Conservation (phyloP, 1,140 invertebrate species). For the Diploscapter pachys region DNA sequence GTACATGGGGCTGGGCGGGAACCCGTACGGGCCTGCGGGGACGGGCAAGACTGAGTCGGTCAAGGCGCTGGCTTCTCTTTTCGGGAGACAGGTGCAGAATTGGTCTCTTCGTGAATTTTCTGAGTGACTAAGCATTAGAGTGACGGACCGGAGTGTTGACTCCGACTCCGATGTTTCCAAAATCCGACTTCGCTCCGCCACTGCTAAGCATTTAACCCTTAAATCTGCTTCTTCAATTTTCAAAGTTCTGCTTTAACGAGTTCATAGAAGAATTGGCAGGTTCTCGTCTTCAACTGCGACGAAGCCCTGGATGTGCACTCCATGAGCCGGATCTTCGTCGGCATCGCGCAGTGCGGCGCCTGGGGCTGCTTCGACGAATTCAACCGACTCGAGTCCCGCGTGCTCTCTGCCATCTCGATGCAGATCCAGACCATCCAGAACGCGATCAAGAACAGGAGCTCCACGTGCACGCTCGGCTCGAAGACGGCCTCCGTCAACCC, state of each 20-base stretch:
- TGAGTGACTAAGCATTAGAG: too few species aligned
- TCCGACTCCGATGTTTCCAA: too few species aligned
- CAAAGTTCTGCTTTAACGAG: too few species aligned
- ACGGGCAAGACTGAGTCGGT: conserved; percentile 99
- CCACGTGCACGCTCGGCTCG: conserved; percentile 27
- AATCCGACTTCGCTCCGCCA: too few species aligned
- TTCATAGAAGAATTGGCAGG: conserved; percentile 57
- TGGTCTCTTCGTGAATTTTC: too few species aligned
- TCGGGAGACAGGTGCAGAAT: conserved; percentile 15
- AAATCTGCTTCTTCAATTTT: too few species aligned
- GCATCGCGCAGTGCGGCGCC: conserved; percentile 90
- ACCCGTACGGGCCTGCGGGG: conserved; percentile 96
- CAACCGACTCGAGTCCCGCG: conserved; percentile 88
- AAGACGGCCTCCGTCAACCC: conserved; percentile 69
- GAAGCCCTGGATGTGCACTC: conserved; percentile 67
- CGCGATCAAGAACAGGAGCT: conserved; percentile 66
- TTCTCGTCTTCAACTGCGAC: conserved; percentile 98
- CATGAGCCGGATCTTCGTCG: conserved; percentile 92
- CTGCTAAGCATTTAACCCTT: too few species aligned
- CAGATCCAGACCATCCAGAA: conserved; percentile 99
- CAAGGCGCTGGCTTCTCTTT: conserved; percentile 64
- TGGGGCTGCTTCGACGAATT: conserved; percentile 99
- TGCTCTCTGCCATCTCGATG: conserved; percentile 91
- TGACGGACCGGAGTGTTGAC: too few species aligned
- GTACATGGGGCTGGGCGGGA: conserved; percentile 90